phyloP scores from a whole-genome alignment of 2,888 invertebrate species.

The Papilio protenor region DNA sequence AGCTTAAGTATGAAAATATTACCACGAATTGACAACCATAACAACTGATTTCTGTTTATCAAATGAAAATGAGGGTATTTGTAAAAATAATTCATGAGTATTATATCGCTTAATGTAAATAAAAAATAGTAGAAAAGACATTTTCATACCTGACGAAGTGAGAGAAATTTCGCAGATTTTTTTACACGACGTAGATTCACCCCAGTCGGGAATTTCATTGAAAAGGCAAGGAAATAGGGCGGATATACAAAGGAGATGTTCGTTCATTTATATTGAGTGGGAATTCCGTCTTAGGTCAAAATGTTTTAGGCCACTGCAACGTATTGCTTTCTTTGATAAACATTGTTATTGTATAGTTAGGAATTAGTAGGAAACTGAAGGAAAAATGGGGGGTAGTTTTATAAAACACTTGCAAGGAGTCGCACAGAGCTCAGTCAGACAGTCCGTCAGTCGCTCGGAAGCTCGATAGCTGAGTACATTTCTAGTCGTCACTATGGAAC shows the following conservation, averaged over 20 bases:
- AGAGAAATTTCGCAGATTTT: background rate
- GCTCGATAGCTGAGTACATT: too few relatives aligned
- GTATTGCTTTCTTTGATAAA: background rate
- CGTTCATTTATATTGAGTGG: constrained; percentile 27
- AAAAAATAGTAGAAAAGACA: background rate
- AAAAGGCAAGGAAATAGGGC: constrained; percentile 26
- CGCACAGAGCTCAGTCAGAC: too few relatives aligned
- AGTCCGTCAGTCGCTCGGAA: too few relatives aligned
- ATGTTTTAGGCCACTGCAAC: background rate
- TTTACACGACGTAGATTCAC: background rate
- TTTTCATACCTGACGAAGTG: background rate
- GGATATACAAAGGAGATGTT: constrained; percentile 30
- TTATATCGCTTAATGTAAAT: background rate
- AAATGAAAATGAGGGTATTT: background rate
- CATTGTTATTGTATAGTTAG: too few relatives aligned
- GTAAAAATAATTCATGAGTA: background rate
- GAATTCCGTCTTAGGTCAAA: constrained; percentile 22
- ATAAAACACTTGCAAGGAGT: too few relatives aligned
- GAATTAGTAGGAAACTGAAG: too few relatives aligned
- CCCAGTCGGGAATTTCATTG: constrained; percentile 7
- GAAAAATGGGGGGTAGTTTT: too few relatives aligned
- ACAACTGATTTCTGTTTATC: background rate
- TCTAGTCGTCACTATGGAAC: too few relatives aligned
- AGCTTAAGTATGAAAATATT: background rate
- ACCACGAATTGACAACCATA: background rate